These are phyloP conservation scores for Harpagoxenus sublaevis DNA, from an alignment of 2,888 invertebrate genomes.

Conservation along the genomic window DNA sequence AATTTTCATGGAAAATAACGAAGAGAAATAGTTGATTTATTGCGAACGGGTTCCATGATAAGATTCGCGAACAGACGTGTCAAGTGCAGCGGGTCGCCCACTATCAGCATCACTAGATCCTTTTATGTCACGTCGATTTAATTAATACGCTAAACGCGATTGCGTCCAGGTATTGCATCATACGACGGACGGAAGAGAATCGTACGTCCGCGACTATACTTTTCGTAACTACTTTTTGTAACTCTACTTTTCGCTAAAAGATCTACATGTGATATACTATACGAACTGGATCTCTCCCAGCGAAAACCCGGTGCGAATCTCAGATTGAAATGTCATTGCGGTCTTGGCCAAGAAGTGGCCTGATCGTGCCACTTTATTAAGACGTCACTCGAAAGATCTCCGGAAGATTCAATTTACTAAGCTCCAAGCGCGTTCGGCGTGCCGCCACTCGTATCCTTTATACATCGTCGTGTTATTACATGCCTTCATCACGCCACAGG, in stretches of 20 bases:
- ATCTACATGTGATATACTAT: neutral
- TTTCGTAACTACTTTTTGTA: neutral
- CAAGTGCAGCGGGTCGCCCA: too few relatives aligned
- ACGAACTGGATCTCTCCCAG: neutral
- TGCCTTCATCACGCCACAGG: neutral
- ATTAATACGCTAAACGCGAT: conserved; percentile 6
- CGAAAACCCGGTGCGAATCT: neutral
- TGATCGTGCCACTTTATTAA: conserved; percentile 39
- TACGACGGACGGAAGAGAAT: neutral
- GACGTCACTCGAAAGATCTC: conserved; percentile 48
- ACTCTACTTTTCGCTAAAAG: neutral
- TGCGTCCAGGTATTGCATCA: neutral
- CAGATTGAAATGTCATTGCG: conserved; percentile 12
- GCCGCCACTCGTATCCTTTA: neutral
- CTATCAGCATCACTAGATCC: too few relatives aligned
- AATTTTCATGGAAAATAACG: conserved; percentile 19
- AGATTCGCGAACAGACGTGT: too few relatives aligned
- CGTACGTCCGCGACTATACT: neutral
- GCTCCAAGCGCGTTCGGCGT: neutral
- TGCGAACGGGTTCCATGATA: neutral
- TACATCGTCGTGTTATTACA: neutral
- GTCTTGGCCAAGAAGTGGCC: conserved; percentile 8
- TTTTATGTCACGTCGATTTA: neutral
- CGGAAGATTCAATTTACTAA: conserved; percentile 46
- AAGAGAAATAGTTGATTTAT: neutral